These are phyloP conservation scores for Passerculus sandwichensis DNA, from an alignment of 2,797 vertebrate species.

Conservation along the genomic window DNA sequence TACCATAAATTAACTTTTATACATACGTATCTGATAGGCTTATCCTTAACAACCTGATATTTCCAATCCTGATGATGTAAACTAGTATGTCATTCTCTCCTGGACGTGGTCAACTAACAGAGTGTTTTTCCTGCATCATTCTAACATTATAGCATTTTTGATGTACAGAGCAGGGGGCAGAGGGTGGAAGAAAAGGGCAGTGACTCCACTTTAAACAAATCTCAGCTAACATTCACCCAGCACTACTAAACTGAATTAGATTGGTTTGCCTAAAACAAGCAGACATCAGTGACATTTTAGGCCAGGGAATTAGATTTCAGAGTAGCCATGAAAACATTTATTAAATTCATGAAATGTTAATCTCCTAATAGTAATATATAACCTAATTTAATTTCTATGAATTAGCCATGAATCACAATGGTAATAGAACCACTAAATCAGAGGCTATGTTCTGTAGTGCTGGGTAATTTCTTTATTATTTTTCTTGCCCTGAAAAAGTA, in stretches of 20 bases:
- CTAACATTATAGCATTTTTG: neutral
- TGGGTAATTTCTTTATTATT: conserved; percentile 31
- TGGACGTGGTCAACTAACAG: neutral
- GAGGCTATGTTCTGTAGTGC: neutral
- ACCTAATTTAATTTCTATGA: conserved; percentile 35
- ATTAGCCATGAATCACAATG: conserved; percentile 47
- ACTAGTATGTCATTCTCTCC: neutral
- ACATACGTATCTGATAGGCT: neutral
- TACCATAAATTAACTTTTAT: neutral
- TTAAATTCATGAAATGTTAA: conserved; percentile 64
- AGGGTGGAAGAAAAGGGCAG: conserved; percentile 23
- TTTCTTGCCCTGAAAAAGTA: conserved; percentile 21
- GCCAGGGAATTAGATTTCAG: conserved; percentile 52
- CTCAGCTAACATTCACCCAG: conserved; percentile 1
- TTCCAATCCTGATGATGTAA: neutral
- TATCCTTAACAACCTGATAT: neutral
- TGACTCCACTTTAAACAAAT: conserved; percentile 1
- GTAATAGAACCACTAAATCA: conserved; percentile 46
- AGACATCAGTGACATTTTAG: conserved; percentile 46
- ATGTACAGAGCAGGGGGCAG: neutral
- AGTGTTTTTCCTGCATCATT: neutral
- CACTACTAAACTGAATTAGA: conserved; percentile 34
- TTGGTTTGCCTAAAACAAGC: conserved; percentile 52
- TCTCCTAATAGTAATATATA: conserved; percentile 56
- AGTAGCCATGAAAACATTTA: conserved; percentile 45